These are phyloP conservation scores for Anticlea derivata DNA, from an alignment of 2,888 invertebrate genomes.

Conservation along the genomic window DNA sequence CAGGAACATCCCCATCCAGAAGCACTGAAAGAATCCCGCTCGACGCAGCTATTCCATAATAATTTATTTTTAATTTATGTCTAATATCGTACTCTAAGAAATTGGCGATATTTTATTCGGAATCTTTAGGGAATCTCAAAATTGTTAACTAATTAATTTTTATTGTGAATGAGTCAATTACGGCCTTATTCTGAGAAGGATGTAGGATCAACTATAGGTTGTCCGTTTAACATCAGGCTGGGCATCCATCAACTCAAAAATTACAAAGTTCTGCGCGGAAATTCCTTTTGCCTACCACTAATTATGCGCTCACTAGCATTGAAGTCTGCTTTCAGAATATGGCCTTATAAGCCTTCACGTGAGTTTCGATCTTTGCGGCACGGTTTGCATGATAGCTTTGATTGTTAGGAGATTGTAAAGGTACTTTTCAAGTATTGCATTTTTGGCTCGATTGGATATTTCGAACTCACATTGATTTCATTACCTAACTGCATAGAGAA, in stretches of 20 bases:
- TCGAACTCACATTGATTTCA: conserved; percentile 37
- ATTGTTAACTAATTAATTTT: conserved; percentile 57
- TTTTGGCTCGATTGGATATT: conserved; percentile 59
- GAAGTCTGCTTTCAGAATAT: conserved; percentile 2
- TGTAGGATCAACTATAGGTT: neutral
- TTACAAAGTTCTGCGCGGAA: neutral
- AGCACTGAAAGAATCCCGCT: conserved; percentile 66
- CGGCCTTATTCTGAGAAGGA: conserved; percentile 5
- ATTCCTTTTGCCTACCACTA: too few species aligned
- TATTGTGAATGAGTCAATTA: conserved; percentile 56
- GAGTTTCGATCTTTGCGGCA: conserved; percentile 56
- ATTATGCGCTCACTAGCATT: neutral
- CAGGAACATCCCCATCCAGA: conserved; percentile 92
- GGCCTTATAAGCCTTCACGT: conserved; percentile 41
- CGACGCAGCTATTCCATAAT: conserved; percentile 80
- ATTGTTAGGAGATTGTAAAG: conserved; percentile 58
- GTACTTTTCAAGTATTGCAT: conserved; percentile 62
- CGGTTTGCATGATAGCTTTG: conserved; percentile 64
- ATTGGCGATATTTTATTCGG: conserved; percentile 77
- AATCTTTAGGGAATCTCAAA: conserved; percentile 79
- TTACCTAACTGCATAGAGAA: conserved; percentile 34
- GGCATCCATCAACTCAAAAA: neutral
- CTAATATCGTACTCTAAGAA: conserved; percentile 65
- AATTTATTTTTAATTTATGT: conserved; percentile 81
- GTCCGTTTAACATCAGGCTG: neutral